Evolutionary conservation across 1,140 invertebrate genomes (phyloP).

Genomic region (Ceratitis capitata): DNA sequence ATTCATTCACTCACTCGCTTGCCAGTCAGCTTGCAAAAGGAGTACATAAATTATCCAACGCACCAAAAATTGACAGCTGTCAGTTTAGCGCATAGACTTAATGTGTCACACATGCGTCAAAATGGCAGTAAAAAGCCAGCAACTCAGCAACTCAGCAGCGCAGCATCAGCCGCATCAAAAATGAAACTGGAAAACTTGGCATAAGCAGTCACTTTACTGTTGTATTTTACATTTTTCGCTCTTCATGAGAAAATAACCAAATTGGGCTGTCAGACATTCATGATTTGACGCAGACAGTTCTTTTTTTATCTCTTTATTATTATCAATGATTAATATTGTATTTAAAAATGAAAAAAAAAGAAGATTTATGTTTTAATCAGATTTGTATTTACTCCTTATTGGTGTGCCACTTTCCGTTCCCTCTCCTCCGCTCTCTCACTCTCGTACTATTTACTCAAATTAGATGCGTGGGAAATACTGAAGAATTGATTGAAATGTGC

Average conservation of each 20-base stretch:
- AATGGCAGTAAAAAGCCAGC: conserved; percentile 16
- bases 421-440: too few relatives aligned
- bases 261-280: conserved; percentile 3
- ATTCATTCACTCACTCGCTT: not conserved
- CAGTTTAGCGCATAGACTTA: conserved; percentile 33
- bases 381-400: not conserved
- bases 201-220: not conserved
- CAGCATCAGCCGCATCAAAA: not conserved
- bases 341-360: not conserved
- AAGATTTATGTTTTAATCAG: not conserved
- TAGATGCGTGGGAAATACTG: not conserved
- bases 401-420: too few relatives aligned
- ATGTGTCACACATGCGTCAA: conserved; percentile 36
- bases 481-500: not conserved
- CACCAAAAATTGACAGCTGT: conserved; percentile 28
- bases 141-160: not conserved
- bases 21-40: not conserved
- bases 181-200: not conserved
- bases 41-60: conserved; percentile 25
- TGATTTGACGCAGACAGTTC: not conserved
- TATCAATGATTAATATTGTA: conserved; percentile 12
- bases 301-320: too few relatives aligned
- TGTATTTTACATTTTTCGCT: not conserved
- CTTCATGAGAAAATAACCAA: not conserved
- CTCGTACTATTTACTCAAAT: not conserved